Conservation (phyloP, 2,797 vertebrate genomes). For the Mycteria americana region DNA sequence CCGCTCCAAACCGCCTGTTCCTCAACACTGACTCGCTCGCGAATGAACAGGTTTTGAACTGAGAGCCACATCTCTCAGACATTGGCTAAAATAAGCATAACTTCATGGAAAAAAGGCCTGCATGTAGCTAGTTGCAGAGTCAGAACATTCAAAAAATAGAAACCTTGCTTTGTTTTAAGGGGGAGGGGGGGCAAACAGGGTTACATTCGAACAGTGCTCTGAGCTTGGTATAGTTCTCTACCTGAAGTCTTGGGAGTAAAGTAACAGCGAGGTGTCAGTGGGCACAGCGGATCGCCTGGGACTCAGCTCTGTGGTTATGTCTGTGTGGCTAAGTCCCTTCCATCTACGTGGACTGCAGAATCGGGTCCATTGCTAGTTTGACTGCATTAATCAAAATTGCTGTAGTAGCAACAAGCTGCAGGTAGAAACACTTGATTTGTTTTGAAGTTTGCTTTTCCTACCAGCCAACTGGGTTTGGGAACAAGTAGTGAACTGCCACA, state of each 20-base stretch:
- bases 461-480: neutral
- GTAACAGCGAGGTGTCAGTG: fast-evolving
- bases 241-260: neutral
- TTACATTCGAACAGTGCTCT: neutral
- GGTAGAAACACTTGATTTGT: neutral
- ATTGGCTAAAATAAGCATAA: fast-evolving
- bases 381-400: neutral
- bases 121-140: neutral
- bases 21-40: no score
- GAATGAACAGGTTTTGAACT: neutral
- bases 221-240: no score
- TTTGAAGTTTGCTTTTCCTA: neutral
- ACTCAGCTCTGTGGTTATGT: fast-evolving
- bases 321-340: neutral
- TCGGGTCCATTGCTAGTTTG: neutral
- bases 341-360: fast-evolving
- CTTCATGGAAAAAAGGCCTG: neutral
- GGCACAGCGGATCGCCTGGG: neutral
- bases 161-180: neutral
- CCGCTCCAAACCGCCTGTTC: neutral
- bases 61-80: neutral
- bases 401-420: neutral
- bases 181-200: neutral
- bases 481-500: neutral
- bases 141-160: neutral